These are phyloP conservation scores for Thumatha senex DNA, from an alignment of 2,888 invertebrate genomes.

Conservation along the genomic window DNA sequence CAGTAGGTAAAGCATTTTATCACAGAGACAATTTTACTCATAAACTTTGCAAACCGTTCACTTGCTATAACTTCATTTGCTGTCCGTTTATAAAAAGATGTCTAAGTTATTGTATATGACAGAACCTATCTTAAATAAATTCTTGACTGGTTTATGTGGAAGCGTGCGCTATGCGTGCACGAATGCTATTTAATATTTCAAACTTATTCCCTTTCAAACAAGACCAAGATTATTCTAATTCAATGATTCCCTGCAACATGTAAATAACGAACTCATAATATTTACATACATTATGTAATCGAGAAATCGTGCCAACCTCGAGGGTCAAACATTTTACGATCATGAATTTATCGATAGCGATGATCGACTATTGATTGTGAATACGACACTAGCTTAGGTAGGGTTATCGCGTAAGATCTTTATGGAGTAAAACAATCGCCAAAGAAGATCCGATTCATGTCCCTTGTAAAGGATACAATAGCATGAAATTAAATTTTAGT, in stretches of 20 bases:
- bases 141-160: constrained; percentile 36
- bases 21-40: constrained; percentile 16
- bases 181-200: constrained; percentile 38
- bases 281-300: constrained; percentile 64
- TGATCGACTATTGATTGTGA: constrained; percentile 57
- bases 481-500: constrained; percentile 67
- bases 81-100: constrained; percentile 33
- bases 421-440: constrained; percentile 65
- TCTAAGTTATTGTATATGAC: constrained; percentile 34
- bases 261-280: constrained; percentile 60
- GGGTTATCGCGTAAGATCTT: constrained; percentile 74
- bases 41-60: constrained; percentile 27
- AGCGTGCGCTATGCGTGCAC: constrained; percentile 36
- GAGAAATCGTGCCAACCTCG: constrained; percentile 69
- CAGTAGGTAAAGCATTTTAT: background rate
- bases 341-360: constrained; percentile 64
- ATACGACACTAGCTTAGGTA: constrained; percentile 60
- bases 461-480: constrained; percentile 61
- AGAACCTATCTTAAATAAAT: constrained; percentile 35
- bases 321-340: constrained; percentile 66
- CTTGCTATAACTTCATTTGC: constrained; percentile 35
- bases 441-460: constrained; percentile 47
- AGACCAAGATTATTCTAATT: constrained; percentile 56
- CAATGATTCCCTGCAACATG: constrained; percentile 47
- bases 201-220: constrained; percentile 33